Percentiles rank a stretch among this genome's conserved stretches.
These are phyloP conservation scores for Chamaetylas fuelleborni DNA, from an alignment of 2,113 vertebrate species.

Conservation along the genomic window DNA sequence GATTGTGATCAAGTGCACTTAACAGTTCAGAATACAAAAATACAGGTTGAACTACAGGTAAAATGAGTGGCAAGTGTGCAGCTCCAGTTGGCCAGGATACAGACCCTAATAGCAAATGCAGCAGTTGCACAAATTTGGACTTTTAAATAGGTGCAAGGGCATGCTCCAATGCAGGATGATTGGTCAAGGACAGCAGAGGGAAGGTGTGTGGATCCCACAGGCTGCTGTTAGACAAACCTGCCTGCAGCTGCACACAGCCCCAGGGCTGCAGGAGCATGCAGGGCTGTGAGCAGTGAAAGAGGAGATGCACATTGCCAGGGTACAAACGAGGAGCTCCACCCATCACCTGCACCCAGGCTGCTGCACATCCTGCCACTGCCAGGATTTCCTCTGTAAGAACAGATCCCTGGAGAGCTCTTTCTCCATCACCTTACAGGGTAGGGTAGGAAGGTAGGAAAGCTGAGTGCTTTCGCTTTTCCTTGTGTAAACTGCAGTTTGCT, in stretches of 20 bases:
- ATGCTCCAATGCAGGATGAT: rapidly evolving
- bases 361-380: not conserved
- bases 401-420: not conserved
- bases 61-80: not conserved
- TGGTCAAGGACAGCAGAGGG: not conserved
- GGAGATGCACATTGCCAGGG: not conserved
- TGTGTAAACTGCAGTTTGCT: not conserved
- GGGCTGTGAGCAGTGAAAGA: not conserved
- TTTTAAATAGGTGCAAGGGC: not conserved
- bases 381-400: not conserved
- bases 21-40: not conserved
- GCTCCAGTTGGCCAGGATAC: not conserved
- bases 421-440: not conserved
- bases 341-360: not conserved
- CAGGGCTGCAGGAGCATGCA: not conserved
- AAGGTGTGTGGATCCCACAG: rapidly evolving
- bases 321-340: rapidly evolving
- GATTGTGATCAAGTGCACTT: not conserved
- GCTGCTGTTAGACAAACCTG: not conserved
- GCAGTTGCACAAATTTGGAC: not conserved
- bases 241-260: not conserved
- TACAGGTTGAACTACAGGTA: not conserved
- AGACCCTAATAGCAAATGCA: not conserved
- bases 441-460: not conserved
- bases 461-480: not conserved